Percentiles rank a stretch among this genome's conserved stretches.
phyloP scores from a whole-genome alignment of 1,140 invertebrate genomes.

The Drosophila mauritiana region DNA sequence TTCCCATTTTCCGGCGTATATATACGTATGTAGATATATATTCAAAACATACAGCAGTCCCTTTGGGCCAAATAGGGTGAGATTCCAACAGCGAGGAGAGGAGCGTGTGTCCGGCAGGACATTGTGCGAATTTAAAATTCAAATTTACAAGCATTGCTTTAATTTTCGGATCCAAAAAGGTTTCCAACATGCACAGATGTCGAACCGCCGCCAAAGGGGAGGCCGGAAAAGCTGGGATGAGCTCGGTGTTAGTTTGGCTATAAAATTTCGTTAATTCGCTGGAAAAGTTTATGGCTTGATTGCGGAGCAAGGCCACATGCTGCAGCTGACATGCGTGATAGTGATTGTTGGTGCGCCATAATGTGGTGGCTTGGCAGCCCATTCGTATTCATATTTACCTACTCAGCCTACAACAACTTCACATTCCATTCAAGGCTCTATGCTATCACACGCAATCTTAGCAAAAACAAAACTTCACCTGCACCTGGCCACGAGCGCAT shows the following conservation, averaged over 20 bases:
- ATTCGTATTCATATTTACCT: constrained; percentile 67
- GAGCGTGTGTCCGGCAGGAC: constrained; percentile 5
- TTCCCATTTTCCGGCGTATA: constrained; percentile 7
- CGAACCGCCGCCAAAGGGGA: neutral
- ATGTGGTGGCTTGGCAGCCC: neutral
- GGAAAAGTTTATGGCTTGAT: constrained; percentile 44
- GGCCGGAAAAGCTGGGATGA: neutral
- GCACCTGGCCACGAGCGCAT: constrained; percentile 70
- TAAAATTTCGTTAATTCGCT: constrained; percentile 48
- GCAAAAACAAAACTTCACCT: constrained; percentile 70
- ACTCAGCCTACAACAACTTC: constrained; percentile 63
- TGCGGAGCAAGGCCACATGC: constrained; percentile 20
- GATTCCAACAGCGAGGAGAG: too few relatives aligned
- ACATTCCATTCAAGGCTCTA: constrained; percentile 72
- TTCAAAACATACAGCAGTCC: constrained; percentile 26
- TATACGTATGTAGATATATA: constrained; percentile 4
- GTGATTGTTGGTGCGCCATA: neutral
- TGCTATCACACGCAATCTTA: constrained; percentile 56
- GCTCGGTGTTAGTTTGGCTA: constrained; percentile 52
- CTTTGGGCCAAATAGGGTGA: constrained; percentile 7
- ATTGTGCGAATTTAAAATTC: constrained; percentile 69
- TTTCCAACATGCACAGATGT: constrained; percentile 32
- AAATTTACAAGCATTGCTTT: constrained; percentile 74
- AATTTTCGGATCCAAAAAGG: constrained; percentile 62
- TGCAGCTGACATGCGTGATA: constrained; percentile 19